A percentile compares a stretch with the other conserved stretches of the same genome.
Evolutionary conservation across 2,797 vertebrate genomes (phyloP).

Genomic region (Anguilla pacifica): DNA sequence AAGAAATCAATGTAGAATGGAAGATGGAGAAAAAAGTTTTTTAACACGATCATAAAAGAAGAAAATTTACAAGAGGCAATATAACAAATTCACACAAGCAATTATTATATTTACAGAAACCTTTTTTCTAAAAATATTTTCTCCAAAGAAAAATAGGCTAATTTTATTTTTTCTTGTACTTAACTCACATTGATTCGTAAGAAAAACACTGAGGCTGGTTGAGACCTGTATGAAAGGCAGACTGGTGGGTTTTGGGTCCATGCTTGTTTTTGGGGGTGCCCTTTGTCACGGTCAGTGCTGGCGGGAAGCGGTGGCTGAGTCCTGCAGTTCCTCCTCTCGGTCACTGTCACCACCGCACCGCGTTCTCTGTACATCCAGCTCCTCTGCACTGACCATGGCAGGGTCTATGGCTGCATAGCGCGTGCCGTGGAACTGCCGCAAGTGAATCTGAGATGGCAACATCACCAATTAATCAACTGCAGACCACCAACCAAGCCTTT

Average conservation of each 20-base stretch:
- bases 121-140: background rate
- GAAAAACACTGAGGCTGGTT: background rate
- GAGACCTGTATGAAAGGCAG: background rate
- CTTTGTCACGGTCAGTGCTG: background rate
- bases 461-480: background rate
- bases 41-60: background rate
- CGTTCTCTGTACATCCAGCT: constrained; percentile 87
- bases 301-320: background rate
- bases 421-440: constrained; percentile 95
- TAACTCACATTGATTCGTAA: background rate
- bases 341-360: constrained; percentile 64
- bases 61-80: background rate
- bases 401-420: constrained; percentile 91
- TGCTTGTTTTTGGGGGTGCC: background rate
- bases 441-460: constrained; percentile 79
- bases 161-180: background rate
- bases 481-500: background rate
- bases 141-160: background rate
- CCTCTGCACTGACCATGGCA: constrained; percentile 88
- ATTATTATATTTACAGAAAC: background rate
- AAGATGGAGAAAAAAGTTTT: background rate
- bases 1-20: background rate
- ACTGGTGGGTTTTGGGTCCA: background rate
- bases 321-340: constrained; percentile 67
- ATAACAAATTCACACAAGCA: background rate